Evolutionary conservation across 2,113 vertebrate genomes (phyloP), one percentile per base, ranked within the genome.

Genomic region (Trematocara variabile): DNA sequence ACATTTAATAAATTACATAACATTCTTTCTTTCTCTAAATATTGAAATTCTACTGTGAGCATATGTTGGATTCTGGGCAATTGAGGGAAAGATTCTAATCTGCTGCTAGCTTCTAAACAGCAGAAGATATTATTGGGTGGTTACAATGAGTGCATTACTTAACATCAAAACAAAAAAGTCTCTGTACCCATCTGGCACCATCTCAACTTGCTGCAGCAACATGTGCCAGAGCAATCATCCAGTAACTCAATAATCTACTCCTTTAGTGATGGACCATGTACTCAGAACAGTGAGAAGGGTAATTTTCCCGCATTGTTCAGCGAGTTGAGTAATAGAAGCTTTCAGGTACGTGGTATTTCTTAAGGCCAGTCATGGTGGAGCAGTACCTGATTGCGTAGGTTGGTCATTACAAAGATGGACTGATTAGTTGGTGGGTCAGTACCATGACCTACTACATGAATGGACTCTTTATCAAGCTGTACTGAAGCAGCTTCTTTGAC

Each of bases 321-420:
- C 79, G 63, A 56, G 75, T 86, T 84, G 79, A 88, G 75, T 77
- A 86, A 88, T 80, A 86, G 73, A 54, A 28, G 65, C 82, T 84
- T 55, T 91, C 52, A 22, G 88, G 75, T 70, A 58, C 68, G 58
- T 88, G 20, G 37, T 16, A 12, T 60, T 73, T 80, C 78, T 89
- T 55, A 39, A 88, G 83, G 55, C 34, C 30, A 25, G 50, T 53
- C 6, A 3, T 46, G 41, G 48, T 4, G n/a, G 25, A 25, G 53
- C 30, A 77, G 34, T 77, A 22, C 25, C 73, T 77, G 79, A 79
- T 56, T 48, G 39, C 13, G 30, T 5, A 7, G 48, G 8, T 58
- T 58, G 25, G 79, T 53, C 75, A 9, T 88, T 89, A 87, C 50
- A 63, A 81, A 77, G 84, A 82, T 65, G 68, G 80, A 25, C 25